Conservation (phyloP, 1,140 invertebrate species). For the Ptiloglossa arizonensis region DNA sequence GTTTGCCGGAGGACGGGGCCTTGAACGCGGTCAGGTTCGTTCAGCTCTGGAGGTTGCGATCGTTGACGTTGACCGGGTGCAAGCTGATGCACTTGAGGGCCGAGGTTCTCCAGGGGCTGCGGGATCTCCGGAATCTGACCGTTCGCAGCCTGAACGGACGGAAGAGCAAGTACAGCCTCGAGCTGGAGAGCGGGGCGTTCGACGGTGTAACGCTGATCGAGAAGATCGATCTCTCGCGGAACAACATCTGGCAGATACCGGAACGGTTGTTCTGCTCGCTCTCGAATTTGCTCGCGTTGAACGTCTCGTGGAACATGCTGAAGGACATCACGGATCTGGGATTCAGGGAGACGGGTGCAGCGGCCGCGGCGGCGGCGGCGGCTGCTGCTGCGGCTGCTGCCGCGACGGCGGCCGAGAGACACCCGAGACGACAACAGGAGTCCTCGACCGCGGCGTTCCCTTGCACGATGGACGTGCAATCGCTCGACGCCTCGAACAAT, state of each 20-base stretch:
- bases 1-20: constrained; percentile 39
- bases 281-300: constrained; percentile 88
- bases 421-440: constrained; percentile 46
- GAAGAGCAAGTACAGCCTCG: constrained; percentile 90
- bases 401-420: constrained; percentile 78
- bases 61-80: constrained; percentile 92
- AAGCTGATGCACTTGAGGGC: constrained; percentile 88
- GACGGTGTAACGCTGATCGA: constrained; percentile 88
- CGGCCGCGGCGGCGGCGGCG: no score
- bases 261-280: constrained; percentile 92
- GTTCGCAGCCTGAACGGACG: constrained; percentile 89
- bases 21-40: constrained; percentile 88
- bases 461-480: constrained; percentile 90
- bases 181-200: constrained; percentile 89
- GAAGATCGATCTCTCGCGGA: constrained; percentile 92
- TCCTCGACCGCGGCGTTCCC: constrained; percentile 76
- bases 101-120: constrained; percentile 87
- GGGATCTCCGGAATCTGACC: constrained; percentile 90
- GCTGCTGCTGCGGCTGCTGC: no score
- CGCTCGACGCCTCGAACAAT: constrained; percentile 92
- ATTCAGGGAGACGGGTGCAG: constrained; percentile 87
- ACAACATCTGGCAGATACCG: constrained; percentile 94
- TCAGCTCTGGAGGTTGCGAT: constrained; percentile 89
- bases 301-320: constrained; percentile 92
- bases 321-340: constrained; percentile 92